Base-by-base conservation (phyloP, 2,888 invertebrate species). In the Oscheius sp. region DNA sequence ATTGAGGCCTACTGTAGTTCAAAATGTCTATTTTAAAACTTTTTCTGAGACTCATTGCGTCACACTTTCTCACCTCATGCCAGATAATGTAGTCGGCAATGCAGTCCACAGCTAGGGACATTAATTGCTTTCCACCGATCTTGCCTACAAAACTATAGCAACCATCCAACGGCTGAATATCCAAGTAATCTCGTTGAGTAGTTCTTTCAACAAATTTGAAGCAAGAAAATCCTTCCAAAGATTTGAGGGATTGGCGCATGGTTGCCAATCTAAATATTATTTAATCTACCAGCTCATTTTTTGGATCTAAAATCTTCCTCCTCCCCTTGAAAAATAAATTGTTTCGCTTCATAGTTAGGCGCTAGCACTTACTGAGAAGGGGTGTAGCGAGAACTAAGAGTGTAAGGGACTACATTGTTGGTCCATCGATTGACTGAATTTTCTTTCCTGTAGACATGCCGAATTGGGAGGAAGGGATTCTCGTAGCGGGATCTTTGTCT, bases 121-220 rank as follows among this genome's bases (percentile, higher is more conserved):
- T 37, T 0, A 73, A 66, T 33, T 81, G 80, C 52, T 76, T 57
- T 17, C 75, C 74, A 2, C 76, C 83, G 20, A 82, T 79, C 68
- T 78, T 77, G 12, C 84, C 84, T 15, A 84, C 84, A 66, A 77
- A 83, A 0, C 78, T 79, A 52, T 83, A 83, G 55, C 83, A 83
- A 25, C 83, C 84, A 68, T 83, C 83, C 1, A 78, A 55, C 31
- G 78, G 80, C 25, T 78, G 79, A 25, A 84, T 78, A 63, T 71
- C 75, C 2, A 84, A 42, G 57, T 70, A 84, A 34, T 84, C 83
- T 8, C 50, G 45, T 65, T 84, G 69, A 20, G 52, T 66, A 15
- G 69, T 71, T 52, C 78, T 57, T 20, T 82, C 76, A 0, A 78
- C 65, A 46, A 84, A 84, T 20, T 73, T 74, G 73, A 83, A 83